Evolutionary conservation across 2,888 invertebrate species (phyloP).

Genomic region (Pachliopta kotzebuea): DNA sequence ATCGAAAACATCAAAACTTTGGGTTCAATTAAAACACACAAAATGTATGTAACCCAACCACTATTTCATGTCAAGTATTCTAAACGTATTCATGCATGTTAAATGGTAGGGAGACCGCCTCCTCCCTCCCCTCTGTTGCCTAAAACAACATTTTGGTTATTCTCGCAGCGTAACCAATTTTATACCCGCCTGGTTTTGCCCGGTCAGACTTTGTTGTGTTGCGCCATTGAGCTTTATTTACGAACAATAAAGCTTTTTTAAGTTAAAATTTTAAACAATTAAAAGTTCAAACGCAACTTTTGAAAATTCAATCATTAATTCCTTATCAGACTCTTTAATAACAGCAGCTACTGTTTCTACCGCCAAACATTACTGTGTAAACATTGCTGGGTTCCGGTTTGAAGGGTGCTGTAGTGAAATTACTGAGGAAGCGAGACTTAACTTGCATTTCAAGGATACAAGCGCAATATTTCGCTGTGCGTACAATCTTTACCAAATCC

Average conservation of each 20-base stretch:
- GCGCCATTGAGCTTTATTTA: conserved; percentile 13
- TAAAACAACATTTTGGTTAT: conserved; percentile 29
- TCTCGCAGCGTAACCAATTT: conserved; percentile 29
- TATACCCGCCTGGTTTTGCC: conserved; percentile 26
- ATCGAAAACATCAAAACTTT: background rate
- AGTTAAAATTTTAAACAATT: conserved; percentile 15
- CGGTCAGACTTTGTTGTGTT: conserved; percentile 27
- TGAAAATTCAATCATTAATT: no score
- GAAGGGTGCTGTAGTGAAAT: no score
- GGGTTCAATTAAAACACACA: conserved; percentile 1
- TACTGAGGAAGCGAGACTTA: no score
- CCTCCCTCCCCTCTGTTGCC: conserved; percentile 22
- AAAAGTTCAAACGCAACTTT: background rate
- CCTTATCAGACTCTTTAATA: no score
- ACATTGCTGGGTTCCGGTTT: no score
- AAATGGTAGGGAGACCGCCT: conserved; percentile 17
- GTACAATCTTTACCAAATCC: no score
- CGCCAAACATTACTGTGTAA: no score
- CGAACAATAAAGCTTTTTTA: conserved; percentile 15
- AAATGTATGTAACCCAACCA: conserved; percentile 2
- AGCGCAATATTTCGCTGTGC: no score
- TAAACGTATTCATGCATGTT: conserved; percentile 25
- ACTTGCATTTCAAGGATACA: no score
- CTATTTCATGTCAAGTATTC: conserved; percentile 17
- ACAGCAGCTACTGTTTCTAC: no score